A percentile compares a stretch with the other conserved stretches of the same genome.
phyloP scores from a whole-genome alignment of 2,113 vertebrate genomes.

The Heterochromis multidens region DNA sequence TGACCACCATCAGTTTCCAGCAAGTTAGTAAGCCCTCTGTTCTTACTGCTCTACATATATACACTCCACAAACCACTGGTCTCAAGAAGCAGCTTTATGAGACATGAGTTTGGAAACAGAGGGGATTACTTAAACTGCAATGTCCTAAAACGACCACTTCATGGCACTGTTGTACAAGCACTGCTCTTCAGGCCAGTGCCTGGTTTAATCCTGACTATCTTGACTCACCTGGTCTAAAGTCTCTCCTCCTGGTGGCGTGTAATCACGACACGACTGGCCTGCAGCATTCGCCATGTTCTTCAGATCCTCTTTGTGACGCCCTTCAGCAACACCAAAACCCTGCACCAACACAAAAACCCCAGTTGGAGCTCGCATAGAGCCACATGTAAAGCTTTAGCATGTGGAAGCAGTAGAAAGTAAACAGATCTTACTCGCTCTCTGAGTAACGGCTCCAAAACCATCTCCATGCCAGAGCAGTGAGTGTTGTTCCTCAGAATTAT shows the following conservation, averaged over 20 bases:
- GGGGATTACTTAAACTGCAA: neutral
- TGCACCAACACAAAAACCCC: constrained; percentile 43
- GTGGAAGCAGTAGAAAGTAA: neutral
- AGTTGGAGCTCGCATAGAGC: neutral
- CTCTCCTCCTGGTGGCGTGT: constrained; percentile 91
- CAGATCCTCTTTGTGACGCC: constrained; percentile 82
- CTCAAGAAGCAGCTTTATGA: neutral
- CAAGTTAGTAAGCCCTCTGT: no score
- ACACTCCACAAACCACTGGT: no score
- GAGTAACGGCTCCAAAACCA: constrained; percentile 84
- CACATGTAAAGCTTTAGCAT: neutral
- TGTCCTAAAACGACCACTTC: neutral
- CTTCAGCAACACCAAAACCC: constrained; percentile 90
- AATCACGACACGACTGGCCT: constrained; percentile 82
- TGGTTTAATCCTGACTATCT: neutral
- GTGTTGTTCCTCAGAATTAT: constrained; percentile 82
- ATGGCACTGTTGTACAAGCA: constrained; percentile 11
- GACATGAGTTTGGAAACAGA: neutral
- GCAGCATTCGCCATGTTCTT: constrained; percentile 90
- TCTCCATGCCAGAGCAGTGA: constrained; percentile 77
- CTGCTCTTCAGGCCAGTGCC: neutral
- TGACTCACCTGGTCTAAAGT: constrained; percentile 86
- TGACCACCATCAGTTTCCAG: no score
- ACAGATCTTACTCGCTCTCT: constrained; percentile 81
- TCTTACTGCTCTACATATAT: no score